These are phyloP conservation scores for Cordylochernes scorpioides DNA, from an alignment of 2,888 invertebrate genomes.

Conservation along the genomic window DNA sequence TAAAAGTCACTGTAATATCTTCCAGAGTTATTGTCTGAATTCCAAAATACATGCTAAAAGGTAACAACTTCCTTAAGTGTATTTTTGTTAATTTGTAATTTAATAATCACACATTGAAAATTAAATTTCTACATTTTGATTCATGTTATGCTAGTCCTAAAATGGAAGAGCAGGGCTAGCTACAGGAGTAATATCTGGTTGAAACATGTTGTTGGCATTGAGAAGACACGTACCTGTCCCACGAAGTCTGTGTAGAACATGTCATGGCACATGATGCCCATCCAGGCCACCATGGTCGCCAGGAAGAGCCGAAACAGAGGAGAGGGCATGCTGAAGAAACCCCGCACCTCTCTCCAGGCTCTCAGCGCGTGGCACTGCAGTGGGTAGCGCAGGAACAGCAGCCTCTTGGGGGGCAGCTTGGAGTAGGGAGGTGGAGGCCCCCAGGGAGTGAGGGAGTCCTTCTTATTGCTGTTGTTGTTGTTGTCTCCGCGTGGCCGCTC, in stretches of 20 bases:
- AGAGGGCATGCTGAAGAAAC: constrained; percentile 8
- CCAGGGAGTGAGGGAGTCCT: not conserved
- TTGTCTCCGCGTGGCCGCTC: not conserved
- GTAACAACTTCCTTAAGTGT: too few relatives aligned
- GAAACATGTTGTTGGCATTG: too few relatives aligned
- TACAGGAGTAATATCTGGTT: too few relatives aligned
- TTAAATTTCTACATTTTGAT: too few relatives aligned
- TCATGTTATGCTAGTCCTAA: too few relatives aligned
- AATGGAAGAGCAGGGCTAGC: too few relatives aligned
- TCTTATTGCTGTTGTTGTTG: not conserved
- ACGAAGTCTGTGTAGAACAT: constrained; percentile 20
- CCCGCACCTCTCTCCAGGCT: constrained; percentile 1
- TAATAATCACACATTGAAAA: too few relatives aligned
- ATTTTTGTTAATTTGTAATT: too few relatives aligned
- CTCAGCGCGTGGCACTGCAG: not conserved
- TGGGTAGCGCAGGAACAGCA: not conserved
- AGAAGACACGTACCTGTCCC: constrained; percentile 17
- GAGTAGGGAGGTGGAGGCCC: not conserved
- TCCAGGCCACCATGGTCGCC: constrained; percentile 18
- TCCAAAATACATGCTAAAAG: too few relatives aligned
- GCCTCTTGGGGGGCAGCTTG: not conserved
- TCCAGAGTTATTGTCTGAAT: too few relatives aligned
- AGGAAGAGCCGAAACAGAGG: constrained; percentile 16
- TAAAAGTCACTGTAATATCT: too few relatives aligned
- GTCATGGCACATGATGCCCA: constrained; percentile 17